Evolutionary conservation across 1,140 invertebrate genomes (phyloP), one percentile per base, ranked within the genome.

Genomic region (Bombus affinis): DNA sequence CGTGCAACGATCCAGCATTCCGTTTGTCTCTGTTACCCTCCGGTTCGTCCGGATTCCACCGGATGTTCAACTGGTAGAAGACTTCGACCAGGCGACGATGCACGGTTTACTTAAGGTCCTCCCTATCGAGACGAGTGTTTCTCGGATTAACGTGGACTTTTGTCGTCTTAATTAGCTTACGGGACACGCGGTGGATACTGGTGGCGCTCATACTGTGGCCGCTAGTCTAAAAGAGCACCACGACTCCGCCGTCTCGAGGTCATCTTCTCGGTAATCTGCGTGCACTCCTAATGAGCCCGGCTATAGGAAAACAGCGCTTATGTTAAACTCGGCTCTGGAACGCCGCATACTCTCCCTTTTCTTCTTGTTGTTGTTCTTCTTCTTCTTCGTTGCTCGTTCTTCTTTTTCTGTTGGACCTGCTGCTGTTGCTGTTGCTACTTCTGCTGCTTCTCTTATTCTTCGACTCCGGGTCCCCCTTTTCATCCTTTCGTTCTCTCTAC

Each of bases 111-210:
- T 89, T 80, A 83, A 83, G 81, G 68, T 53, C 73, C 85, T 68
- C 57, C 85, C 74, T 88, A 90, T 90, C 89, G 83, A 86, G 83
- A 82, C 89, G 89, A 91, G 87, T 82, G 90, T 91, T 91, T 91
- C 89, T 91, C 89, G 89, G 89, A 91, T 91, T 91, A 91, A 91
- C 89, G 90, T 91, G 83, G 89, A 91, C 90, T 91, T 91, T 91
- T 90, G 90, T 91, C 89, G 90, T 91, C 90, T 91, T 91, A 91
- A 91, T 91, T 91, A 91, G 90, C 90, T 91, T 91, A 91, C 89
- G 90, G 87, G 85, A 90, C 83, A 88, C 81, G 83, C 81, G 75
- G 82, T 35, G 77, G 59, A 90, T 87, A 85, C 76, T 87, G 83
- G 71, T 57, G 89, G 82, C 85, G 83, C 81, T 90, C 86, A 86